These are phyloP conservation scores for Clarias gariepinus DNA, from an alignment of 2,113 vertebrate species.

Conservation along the genomic window DNA sequence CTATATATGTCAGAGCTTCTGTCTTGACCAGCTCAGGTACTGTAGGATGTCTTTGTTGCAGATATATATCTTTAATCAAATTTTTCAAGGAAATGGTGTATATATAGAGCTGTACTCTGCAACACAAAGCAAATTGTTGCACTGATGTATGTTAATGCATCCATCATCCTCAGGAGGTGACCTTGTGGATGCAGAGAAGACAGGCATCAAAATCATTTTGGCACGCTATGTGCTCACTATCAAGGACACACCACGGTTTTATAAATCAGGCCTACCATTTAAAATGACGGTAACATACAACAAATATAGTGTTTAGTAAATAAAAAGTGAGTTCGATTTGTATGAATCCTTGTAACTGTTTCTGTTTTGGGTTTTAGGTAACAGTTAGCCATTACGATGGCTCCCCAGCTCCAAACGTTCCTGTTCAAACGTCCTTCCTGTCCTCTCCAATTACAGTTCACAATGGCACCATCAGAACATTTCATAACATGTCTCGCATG, in stretches of 20 bases:
- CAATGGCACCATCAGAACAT: slow-evolving; percentile 63
- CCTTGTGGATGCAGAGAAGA: slow-evolving; percentile 80
- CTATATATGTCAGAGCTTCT: slow-evolving; percentile 73
- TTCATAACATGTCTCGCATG: slow-evolving; percentile 71
- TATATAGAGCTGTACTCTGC: not conserved
- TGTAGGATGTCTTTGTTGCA: slow-evolving; percentile 14
- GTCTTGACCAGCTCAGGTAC: slow-evolving; percentile 72
- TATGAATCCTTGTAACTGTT: not conserved
- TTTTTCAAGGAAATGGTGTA: not conserved
- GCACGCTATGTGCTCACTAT: slow-evolving; percentile 84
- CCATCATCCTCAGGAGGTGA: slow-evolving; percentile 79
- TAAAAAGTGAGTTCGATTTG: not conserved
- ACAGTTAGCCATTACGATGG: slow-evolving; percentile 77
- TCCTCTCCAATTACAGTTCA: slow-evolving; percentile 31
- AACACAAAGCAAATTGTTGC: too few relatives aligned
- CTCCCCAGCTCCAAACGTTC: slow-evolving; percentile 68
- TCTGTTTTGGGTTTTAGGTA: slow-evolving; percentile 57
- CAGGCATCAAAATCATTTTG: slow-evolving; percentile 78
- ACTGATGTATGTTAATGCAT: not conserved
- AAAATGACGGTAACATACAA: slow-evolving; percentile 64
- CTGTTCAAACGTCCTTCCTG: slow-evolving; percentile 59
- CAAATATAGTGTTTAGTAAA: not conserved
- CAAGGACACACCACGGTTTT: slow-evolving; percentile 78
- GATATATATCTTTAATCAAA: not conserved
- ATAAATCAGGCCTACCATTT: slow-evolving; percentile 86